These are phyloP conservation scores for Onychomys torridus DNA, from an alignment of 2,797 vertebrate species.

Conservation along the genomic window DNA sequence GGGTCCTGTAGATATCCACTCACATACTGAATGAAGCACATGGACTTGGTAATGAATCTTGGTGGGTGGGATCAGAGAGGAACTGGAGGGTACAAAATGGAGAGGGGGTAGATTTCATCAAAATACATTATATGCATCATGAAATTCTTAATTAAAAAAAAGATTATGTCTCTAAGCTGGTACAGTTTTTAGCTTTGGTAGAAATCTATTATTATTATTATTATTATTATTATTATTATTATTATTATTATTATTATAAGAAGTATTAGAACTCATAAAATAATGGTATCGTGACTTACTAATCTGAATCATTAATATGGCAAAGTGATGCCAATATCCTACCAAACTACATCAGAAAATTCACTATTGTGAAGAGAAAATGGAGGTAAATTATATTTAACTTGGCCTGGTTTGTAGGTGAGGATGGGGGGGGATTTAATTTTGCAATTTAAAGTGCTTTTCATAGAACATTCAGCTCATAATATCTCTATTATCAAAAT, in stretches of 20 bases:
- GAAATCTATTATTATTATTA: neutral
- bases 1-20: too few relatives aligned
- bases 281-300: neutral
- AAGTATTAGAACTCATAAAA: neutral
- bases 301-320: neutral
- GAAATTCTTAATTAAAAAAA: neutral
- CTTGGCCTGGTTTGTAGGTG: neutral
- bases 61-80: too few relatives aligned
- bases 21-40: neutral
- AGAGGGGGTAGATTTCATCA: neutral
- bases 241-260: slow-evolving; percentile 3
- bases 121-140: neutral
- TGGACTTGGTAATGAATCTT: neutral
- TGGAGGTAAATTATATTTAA: neutral
- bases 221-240: neutral
- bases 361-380: neutral
- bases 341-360: neutral
- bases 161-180: neutral
- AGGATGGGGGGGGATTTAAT: neutral
- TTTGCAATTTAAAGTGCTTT: neutral
- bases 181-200: neutral
- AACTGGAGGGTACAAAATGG: neutral
- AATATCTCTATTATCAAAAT: neutral
- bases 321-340: neutral
- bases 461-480: neutral